These are phyloP conservation scores for Cyanoderma ruficeps DNA, from an alignment of 2,113 vertebrate species.

Conservation along the genomic window DNA sequence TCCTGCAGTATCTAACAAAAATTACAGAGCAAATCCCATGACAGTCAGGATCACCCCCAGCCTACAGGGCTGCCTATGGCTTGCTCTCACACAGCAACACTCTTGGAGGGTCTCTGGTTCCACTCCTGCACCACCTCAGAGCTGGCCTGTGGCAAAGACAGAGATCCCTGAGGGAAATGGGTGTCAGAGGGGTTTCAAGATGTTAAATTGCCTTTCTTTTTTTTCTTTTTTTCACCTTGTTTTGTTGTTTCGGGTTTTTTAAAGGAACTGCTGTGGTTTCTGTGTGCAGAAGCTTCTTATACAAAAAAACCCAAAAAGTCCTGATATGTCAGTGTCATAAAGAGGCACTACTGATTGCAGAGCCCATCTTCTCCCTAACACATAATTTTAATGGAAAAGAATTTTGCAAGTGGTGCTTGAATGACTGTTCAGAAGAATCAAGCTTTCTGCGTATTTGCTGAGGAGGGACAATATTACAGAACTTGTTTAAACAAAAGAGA, in stretches of 20 bases:
- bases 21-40: not conserved
- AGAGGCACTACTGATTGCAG: not conserved
- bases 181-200: not conserved
- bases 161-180: fast-evolving
- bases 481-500: not conserved
- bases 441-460: not conserved
- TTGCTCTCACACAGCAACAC: fast-evolving
- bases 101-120: fast-evolving
- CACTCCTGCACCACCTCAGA: fast-evolving
- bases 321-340: not conserved
- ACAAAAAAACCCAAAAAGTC: not conserved
- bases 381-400: not conserved
- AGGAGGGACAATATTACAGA: not conserved
- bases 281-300: not conserved
- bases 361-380: not conserved
- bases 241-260: not conserved
- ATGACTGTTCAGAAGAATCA: not conserved
- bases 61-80: not conserved
- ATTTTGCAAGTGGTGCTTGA: not conserved
- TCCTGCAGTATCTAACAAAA: not conserved
- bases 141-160: not conserved
- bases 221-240: not conserved
- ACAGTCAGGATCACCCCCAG: not conserved
- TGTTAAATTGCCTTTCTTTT: not conserved
- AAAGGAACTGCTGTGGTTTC: not conserved